These are phyloP conservation scores for Petrolisthes manimaculis DNA, from an alignment of 2,888 invertebrate genomes.

Conservation along the genomic window DNA sequence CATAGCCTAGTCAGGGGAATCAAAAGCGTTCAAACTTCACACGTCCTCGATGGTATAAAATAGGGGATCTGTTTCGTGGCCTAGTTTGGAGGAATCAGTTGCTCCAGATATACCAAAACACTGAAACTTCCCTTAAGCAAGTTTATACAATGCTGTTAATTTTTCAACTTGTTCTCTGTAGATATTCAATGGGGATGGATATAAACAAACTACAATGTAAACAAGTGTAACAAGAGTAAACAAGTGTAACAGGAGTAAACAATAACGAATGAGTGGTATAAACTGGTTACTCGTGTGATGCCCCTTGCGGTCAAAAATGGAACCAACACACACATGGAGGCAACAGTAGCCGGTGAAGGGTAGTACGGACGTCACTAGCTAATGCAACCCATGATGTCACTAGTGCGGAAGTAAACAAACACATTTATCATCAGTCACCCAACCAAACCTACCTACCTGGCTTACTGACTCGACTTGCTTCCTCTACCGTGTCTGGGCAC, in stretches of 20 bases:
- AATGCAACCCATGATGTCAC: constrained; percentile 25
- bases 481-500: too few relatives aligned
- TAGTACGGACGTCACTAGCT: not conserved
- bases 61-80: not conserved
- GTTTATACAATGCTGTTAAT: too few relatives aligned
- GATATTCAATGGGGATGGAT: too few relatives aligned
- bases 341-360: not conserved
- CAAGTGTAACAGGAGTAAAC: too few relatives aligned
- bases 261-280: too few relatives aligned
- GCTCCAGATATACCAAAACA: too few relatives aligned
- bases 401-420: constrained; percentile 24
- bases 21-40: not conserved
- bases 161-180: too few relatives aligned
- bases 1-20: too few relatives aligned
- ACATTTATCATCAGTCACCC: constrained; percentile 12
- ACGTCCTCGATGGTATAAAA: not conserved
- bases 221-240: too few relatives aligned
- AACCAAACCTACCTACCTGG: constrained; percentile 1
- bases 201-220: too few relatives aligned
- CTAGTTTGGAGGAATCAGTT: not conserved
- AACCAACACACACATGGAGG: constrained; percentile 12
- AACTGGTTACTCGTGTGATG: too few relatives aligned
- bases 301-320: not conserved
- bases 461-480: not conserved
- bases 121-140: too few relatives aligned